Evolutionary conservation across 23 tunicate species (phyloP), one percentile per base, ranked within the genome.

Genomic region (Aplidium turbinatum): DNA sequence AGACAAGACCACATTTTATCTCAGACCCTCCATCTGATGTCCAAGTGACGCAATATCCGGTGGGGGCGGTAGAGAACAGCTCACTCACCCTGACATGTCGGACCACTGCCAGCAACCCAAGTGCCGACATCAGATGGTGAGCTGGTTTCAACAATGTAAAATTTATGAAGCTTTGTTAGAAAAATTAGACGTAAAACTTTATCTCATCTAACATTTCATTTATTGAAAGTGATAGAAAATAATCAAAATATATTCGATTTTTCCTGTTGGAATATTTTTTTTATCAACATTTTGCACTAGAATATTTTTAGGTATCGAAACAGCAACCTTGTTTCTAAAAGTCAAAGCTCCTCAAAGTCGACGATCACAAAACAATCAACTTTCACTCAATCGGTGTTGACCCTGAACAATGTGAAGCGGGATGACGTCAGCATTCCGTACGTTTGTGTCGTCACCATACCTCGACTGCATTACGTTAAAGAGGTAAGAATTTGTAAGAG

Each of bases 71-170:
- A 20, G 96, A 75, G 45, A 70, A 76, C 74, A 70, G 47, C 23
- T 54, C 57, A 23, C 27, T 76, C 20, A 30, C 79, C 0, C 38
- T 88, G 22, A 61, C 78, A 0, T 88, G 96, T 53, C 57, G 38
- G 20, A 42, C 85, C 6, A 23, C 87, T 13, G 38, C 58, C 26
- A 88, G 96, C 65, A 81, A 88, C 35, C 96, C 96, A 7, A 26
- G 19, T 6, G 77, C 87, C 7, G 26, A 24, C 2, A 32, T 88
- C 25, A 39, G 54, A 11, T 88, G 96, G 96, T 88, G 34, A 74
- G 63, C 9, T n/a, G n/a, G n/a, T n/a, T n/a, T n/a, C n/a, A n/a
- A n/a, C n/a, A 22, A 23, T 22, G n/a, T 16, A 22, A 19, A 22
- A 20, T 57, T n/a, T 20, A 18, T 19, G 26, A 20, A 19, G 22